Base-by-base conservation (phyloP, 1,140 invertebrate genomes). In the Conopomorpha cramerella region DNA sequence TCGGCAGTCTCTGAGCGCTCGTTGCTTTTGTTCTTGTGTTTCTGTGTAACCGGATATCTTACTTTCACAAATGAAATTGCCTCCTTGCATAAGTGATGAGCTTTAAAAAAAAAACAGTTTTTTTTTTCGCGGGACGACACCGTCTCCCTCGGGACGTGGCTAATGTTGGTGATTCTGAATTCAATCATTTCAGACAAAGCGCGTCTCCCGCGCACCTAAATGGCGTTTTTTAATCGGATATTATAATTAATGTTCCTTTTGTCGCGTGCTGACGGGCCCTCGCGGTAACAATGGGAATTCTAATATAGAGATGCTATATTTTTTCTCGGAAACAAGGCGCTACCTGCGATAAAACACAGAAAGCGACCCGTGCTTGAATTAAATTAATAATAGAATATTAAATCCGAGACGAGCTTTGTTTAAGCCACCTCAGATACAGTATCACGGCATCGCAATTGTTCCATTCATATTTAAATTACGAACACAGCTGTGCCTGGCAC, bases 241-340 rank as follows among this genome's bases (percentile, higher is more conserved):
- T 79, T 77, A 78, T 79, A 79, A 79, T 79, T 79, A 78, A 79
- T 79, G 77, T 77, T 62, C 64, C 67, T 77, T 77, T 77, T 76
- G 73, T 68, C 64, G 62, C 76, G 61, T 62, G 64, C 60, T 74
- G 70, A 72, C 67, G 58, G 56, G 54, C 64, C 61, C 66, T 62
- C 57, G 60, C 57, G 55, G 58, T 61, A 74, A 74, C 70, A 74
- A 74, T 74, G 55, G 65, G 58, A 59, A 57, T 61, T 67, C 62
- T 70, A 63, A 66, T 74, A 64, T 60, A 55, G 55, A 74, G 66
- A 74, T 74, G 71, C 64, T 67, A 62, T 66, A 64, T 66, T 59
- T 72, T 68, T 68, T 71, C 67, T 60, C 48, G 59, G 65, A 68
- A 72, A 52, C 54, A 50, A 54, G 47, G 57, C 54, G 57, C 70